These are phyloP conservation scores for Rhaphigaster nebulosa DNA, from an alignment of 2,888 invertebrate species.

Conservation along the genomic window DNA sequence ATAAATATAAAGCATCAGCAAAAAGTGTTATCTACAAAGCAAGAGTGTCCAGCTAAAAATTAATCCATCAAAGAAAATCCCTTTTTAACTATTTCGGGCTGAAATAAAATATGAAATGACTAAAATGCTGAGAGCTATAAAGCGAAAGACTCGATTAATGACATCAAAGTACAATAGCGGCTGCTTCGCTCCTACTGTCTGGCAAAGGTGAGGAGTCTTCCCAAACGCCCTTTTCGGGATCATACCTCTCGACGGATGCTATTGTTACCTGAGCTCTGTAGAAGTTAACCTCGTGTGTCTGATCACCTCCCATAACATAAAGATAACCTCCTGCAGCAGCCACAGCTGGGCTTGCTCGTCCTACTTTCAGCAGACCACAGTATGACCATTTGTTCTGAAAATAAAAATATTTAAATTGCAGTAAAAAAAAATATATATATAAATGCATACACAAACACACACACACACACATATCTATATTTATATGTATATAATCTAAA, in stretches of 20 bases:
- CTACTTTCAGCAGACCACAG: conserved; percentile 80
- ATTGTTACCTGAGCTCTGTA: conserved; percentile 89
- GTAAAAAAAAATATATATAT: neutral
- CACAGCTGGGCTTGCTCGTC: conserved; percentile 86
- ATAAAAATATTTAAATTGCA: neutral
- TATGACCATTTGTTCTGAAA: conserved; percentile 82
- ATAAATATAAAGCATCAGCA: neutral
- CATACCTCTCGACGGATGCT: conserved; percentile 86
- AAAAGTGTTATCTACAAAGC: neutral
- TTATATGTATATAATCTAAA: no score
- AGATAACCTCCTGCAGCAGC: conserved; percentile 86
- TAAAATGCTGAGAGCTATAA: conserved; percentile 17
- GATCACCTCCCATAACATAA: conserved; percentile 89
- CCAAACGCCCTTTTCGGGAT: conserved; percentile 85
- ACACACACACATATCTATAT: no score
- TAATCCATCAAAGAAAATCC: conserved; percentile 4
- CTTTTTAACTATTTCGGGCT: neutral
- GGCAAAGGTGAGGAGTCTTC: conserved; percentile 83
- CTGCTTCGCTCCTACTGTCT: conserved; percentile 88
- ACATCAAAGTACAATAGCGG: conserved; percentile 80
- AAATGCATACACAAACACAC: no score
- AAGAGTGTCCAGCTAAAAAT: neutral
- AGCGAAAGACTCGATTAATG: neutral
- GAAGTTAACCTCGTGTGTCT: conserved; percentile 84
- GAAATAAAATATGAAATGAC: neutral